Base-by-base conservation (phyloP, 23 tunicate species). In the Ascidia mentula region DNA sequence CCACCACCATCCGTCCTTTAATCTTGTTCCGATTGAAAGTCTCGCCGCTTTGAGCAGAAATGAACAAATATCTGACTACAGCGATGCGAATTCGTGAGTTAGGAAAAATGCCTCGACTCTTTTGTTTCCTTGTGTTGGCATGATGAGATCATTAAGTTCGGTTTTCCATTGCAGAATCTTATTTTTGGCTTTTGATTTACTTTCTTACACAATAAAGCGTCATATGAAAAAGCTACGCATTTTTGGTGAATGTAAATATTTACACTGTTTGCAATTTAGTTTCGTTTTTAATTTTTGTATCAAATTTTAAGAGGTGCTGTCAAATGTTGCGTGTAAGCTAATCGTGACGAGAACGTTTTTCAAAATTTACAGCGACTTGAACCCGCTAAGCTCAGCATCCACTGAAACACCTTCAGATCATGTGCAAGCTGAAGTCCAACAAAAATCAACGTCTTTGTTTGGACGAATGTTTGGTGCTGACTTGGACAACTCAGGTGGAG, bases 1-100 rank as follows among this genome's bases (percentile, higher is more conserved):
- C 13, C 87, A 84, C 74, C 87, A 84, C 35, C 87, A 84, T 38
- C 87, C 87, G 0, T 76, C 87, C 31, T 84, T 84, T 36, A 84
- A 84, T 34, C 76, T 76, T 30, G 87, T 84, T 22, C 87, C 87
- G 26, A 84, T 84, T 37, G 80, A 84, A 84, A 77, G 81, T 32
- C 70, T 84, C 31, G 87, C 87, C 18, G 75, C 87, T 6, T 32
- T 84, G 22, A 53, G 65, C 13, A 26, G 65, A 26, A 53, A 53
- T 28, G 65, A 53, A 53, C 65, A 53, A 53, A 53, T 53, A 20
- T 28, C 65, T 1, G 65, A 53, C 28, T 53, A 53, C 65, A 53
- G 65, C 65, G 65, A 53, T 53, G 24, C 65, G 65, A 28, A 53
- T 20, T 53, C 65, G 65, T 53, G 24, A 53, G 65, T 53, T 28